phyloP scores from a whole-genome alignment of 2,888 invertebrate genomes.

The Cryptosula pallasiana region DNA sequence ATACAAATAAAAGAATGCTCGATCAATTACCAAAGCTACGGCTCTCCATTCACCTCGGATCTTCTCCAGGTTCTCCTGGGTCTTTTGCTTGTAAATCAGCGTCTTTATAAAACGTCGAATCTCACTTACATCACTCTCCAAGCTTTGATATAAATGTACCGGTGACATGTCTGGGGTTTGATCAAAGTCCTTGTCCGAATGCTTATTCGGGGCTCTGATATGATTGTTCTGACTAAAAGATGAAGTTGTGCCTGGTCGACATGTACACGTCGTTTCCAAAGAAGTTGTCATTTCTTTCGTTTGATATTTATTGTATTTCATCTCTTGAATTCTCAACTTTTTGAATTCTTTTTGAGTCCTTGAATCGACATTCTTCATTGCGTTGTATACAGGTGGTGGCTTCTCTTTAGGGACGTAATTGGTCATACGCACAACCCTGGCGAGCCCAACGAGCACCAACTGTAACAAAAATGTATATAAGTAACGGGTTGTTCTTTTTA shows the following conservation, averaged over 20 bases:
- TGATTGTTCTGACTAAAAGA: background rate
- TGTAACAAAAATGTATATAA: background rate
- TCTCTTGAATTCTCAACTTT: background rate
- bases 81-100: constrained; percentile 37
- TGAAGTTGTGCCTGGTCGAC: background rate
- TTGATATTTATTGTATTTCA: constrained; percentile 21
- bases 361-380: background rate
- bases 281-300: background rate
- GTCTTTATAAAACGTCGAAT: constrained; percentile 37
- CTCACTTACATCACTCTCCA: constrained; percentile 45
- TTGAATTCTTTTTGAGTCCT: background rate
- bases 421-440: constrained; percentile 1
- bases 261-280: background rate
- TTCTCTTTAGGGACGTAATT: constrained; percentile 11
- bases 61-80: constrained; percentile 40
- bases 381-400: background rate
- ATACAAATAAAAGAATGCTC: constrained; percentile 50
- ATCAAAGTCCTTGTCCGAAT: background rate
- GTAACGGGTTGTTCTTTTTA: background rate
- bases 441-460: constrained; percentile 4
- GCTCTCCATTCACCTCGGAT: constrained; percentile 47
- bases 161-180: constrained; percentile 28
- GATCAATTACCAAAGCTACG: constrained; percentile 47
- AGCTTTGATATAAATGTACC: constrained; percentile 29
- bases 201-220: background rate